These are phyloP conservation scores for Chauna torquata DNA, from an alignment of 2,113 vertebrate species.

Conservation along the genomic window DNA sequence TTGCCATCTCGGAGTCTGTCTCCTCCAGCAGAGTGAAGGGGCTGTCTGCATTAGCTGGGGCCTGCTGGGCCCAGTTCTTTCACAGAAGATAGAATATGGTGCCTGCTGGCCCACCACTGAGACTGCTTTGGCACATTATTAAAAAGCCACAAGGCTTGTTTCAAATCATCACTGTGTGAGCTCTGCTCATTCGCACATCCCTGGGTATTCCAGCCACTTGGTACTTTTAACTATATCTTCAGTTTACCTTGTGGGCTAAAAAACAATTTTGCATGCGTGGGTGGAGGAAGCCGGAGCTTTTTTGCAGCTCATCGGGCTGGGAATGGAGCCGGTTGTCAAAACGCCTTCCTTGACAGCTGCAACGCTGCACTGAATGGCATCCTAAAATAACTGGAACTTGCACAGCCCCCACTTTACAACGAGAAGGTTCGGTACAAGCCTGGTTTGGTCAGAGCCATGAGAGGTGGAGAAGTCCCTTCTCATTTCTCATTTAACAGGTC, in stretches of 20 bases:
- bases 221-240: constrained; percentile 82
- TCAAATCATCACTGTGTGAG: constrained; percentile 87
- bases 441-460: background rate
- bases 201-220: constrained; percentile 84
- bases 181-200: constrained; percentile 87
- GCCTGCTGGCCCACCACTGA: constrained; percentile 87
- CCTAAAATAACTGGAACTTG: constrained; percentile 36
- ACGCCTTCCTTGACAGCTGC: constrained; percentile 51
- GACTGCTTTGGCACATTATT: constrained; percentile 90
- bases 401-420: background rate
- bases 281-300: constrained; percentile 38
- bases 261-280: constrained; percentile 59
- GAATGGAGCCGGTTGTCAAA: constrained; percentile 40
- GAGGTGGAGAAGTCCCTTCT: background rate
- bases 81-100: constrained; percentile 87
- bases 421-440: background rate
- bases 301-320: constrained; percentile 8
- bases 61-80: constrained; percentile 84
- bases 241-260: constrained; percentile 67
- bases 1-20: constrained; percentile 96
- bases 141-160: constrained; percentile 88
- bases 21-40: constrained; percentile 91
- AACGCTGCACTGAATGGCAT: background rate
- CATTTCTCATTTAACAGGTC: background rate
- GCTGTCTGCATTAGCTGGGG: constrained; percentile 79